Evolutionary conservation across 2,888 invertebrate species (phyloP).

Genomic region (Dermolepida albohirtum): DNA sequence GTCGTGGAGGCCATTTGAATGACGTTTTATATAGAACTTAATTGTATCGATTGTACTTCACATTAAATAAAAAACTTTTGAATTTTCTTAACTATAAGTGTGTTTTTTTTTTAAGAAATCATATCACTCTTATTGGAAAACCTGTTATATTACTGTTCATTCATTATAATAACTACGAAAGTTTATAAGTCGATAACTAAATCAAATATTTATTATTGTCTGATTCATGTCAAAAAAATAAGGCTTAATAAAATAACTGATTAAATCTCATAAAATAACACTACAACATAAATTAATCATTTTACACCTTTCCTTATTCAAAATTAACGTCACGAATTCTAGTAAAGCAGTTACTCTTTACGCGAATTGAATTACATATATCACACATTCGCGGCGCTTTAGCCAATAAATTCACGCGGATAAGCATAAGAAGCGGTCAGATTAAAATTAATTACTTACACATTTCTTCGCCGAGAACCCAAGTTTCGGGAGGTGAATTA

Average conservation of each 20-base stretch:
- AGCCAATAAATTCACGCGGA: constrained; percentile 19
- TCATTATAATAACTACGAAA: too few relatives aligned
- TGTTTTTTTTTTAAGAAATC: too few relatives aligned
- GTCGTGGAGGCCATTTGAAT: too few relatives aligned
- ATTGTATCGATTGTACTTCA: too few relatives aligned
- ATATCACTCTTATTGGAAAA: too few relatives aligned
- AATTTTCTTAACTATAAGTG: too few relatives aligned
- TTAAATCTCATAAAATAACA: constrained; percentile 11
- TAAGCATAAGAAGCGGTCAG: constrained; percentile 22
- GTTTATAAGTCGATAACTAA: too few relatives aligned
- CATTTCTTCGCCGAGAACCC: constrained; percentile 92
- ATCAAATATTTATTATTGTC: too few relatives aligned
- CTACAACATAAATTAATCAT: constrained; percentile 14
- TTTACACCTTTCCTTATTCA: constrained; percentile 18
- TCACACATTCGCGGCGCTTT: neutral
- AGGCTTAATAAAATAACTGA: constrained; percentile 2
- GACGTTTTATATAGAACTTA: too few relatives aligned
- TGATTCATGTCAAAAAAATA: too few relatives aligned
- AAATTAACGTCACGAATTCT: constrained; percentile 8
- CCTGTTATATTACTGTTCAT: too few relatives aligned
- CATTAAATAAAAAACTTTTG: too few relatives aligned
- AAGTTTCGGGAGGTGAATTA: constrained; percentile 90
- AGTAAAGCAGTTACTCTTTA: constrained; percentile 8
- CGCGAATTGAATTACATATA: neutral
- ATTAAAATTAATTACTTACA: constrained; percentile 75